Conservation (phyloP, 1,140 invertebrate species). For the Ips typographus region DNA sequence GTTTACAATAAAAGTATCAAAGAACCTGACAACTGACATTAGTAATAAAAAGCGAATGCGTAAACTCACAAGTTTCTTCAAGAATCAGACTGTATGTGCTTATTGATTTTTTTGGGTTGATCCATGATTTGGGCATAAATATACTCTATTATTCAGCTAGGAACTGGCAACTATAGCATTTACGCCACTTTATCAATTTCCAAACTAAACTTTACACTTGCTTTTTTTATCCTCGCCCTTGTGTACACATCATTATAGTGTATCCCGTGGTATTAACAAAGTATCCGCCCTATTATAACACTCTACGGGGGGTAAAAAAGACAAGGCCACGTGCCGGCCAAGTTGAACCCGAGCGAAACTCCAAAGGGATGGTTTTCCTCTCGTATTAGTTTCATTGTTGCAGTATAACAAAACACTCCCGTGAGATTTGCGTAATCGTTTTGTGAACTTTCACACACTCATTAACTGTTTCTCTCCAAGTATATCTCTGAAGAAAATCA, state of each 20-base stretch:
- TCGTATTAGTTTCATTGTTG: constrained; percentile 31
- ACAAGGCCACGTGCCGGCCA: constrained; percentile 16
- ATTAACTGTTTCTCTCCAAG: too few species aligned
- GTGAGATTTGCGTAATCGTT: constrained; percentile 9
- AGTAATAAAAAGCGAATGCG: too few species aligned
- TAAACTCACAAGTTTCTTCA: too few species aligned
- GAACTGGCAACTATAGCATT: too few species aligned
- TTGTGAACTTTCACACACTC: too few species aligned
- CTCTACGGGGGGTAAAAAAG: constrained; percentile 26
- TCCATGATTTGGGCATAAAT: too few species aligned
- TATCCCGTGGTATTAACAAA: constrained; percentile 12
- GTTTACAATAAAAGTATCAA: too few species aligned
- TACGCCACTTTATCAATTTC: not conserved
- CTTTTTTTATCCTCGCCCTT: not conserved
- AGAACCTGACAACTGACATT: too few species aligned
- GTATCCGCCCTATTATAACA: constrained; percentile 22
- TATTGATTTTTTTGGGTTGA: too few species aligned
- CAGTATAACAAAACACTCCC: constrained; percentile 15
- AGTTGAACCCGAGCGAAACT: constrained; percentile 25
- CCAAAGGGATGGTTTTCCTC: constrained; percentile 22
- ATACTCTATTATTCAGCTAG: too few species aligned
- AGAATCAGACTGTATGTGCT: too few species aligned
- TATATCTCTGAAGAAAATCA: too few species aligned
- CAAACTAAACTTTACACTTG: not conserved
- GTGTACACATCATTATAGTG: constrained; percentile 19